Evolutionary conservation across 1,140 invertebrate genomes (phyloP).

Genomic region (Cydia strobilella): DNA sequence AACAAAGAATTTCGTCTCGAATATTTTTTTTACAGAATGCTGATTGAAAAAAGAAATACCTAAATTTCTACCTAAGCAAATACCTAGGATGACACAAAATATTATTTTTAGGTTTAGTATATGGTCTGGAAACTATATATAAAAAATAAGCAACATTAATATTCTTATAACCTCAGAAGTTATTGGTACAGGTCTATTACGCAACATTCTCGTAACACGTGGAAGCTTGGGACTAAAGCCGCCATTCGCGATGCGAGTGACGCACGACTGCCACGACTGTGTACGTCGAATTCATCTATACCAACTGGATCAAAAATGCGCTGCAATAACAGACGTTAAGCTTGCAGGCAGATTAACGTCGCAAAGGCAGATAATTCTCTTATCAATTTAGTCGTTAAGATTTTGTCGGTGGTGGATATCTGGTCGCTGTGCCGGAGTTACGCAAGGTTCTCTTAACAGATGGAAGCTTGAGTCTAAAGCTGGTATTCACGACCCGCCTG

Average conservation of each 20-base stretch:
- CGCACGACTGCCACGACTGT: background rate
- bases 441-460: constrained; percentile 49
- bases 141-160: no score
- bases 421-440: constrained; percentile 31
- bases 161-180: no score
- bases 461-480: constrained; percentile 35
- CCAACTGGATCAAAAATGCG: no score
- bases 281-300: no score
- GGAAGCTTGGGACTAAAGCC: constrained; percentile 34
- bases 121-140: no score
- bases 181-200: no score
- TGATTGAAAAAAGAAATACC: no score
- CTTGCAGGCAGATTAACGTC: background rate
- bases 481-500: background rate
- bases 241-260: background rate
- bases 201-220: constrained; percentile 50
- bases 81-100: no score
- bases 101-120: no score
- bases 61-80: no score
- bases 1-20: no score
- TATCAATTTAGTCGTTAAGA: constrained; percentile 34
- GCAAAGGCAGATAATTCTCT: background rate
- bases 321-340: background rate
- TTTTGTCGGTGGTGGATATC: constrained; percentile 1
- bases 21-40: no score